These are phyloP conservation scores for Spinus pinus DNA, from an alignment of 2,797 vertebrate genomes.

Conservation along the genomic window DNA sequence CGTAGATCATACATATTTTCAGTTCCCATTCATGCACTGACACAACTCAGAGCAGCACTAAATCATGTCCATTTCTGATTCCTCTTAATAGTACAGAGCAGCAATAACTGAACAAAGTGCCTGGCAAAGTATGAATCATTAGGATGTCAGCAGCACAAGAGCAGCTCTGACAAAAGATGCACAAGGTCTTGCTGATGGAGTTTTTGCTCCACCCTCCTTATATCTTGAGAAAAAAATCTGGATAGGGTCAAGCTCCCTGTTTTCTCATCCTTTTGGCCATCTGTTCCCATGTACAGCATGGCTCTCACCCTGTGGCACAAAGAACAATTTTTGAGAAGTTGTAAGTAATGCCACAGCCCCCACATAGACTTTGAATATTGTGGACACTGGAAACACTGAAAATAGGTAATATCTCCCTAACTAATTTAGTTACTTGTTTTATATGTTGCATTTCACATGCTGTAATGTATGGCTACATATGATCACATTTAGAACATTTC, in stretches of 20 bases:
- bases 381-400: neutral
- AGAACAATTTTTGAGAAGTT: neutral
- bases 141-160: neutral
- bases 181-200: neutral
- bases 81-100: neutral
- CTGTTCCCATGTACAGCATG: neutral
- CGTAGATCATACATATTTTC: conserved; percentile 15
- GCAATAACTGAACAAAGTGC: neutral
- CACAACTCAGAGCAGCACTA: neutral
- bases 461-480: neutral
- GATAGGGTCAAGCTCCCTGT: neutral
- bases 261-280: neutral
- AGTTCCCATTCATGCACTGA: conserved; percentile 5
- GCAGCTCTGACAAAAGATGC: neutral
- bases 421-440: neutral
- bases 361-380: neutral
- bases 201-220: conserved; percentile 1
- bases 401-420: neutral
- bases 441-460: neutral
- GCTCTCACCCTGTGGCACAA: neutral
- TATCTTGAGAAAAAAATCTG: neutral
- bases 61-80: neutral
- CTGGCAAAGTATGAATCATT: neutral
- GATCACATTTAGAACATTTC: neutral
- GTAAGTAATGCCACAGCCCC: neutral